Percentiles rank a stretch among this genome's conserved stretches.
These are phyloP conservation scores for Notospermus geniculatus DNA, from an alignment of 1,140 invertebrate genomes.

Conservation along the genomic window DNA sequence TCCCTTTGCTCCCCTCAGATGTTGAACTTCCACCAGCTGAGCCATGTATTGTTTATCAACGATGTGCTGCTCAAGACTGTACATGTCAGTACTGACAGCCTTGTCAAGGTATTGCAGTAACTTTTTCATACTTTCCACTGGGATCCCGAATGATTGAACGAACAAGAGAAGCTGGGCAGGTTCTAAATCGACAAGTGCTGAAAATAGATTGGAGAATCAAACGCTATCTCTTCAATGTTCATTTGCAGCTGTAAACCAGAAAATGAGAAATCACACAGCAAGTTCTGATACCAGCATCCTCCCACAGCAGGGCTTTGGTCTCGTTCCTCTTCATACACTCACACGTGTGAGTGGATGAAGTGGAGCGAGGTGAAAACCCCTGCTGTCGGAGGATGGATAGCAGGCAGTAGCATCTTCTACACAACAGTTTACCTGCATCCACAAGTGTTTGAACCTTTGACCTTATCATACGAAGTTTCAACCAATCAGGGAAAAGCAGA, in stretches of 20 bases:
- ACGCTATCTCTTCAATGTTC: no score
- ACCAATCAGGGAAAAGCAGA: constrained; percentile 87
- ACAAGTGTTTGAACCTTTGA: constrained; percentile 79
- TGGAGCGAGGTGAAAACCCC: no score
- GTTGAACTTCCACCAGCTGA: constrained; percentile 85
- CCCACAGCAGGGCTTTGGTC: no score
- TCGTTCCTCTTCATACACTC: no score
- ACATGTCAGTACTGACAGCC: constrained; percentile 30
- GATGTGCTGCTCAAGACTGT: constrained; percentile 59
- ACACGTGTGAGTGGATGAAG: no score
- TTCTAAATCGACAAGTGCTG: constrained; percentile 77
- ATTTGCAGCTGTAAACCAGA: no score
- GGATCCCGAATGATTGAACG: constrained; percentile 94
- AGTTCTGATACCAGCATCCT: no score
- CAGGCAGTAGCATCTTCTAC: no score
- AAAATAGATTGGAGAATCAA: no score
- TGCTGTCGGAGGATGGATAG: no score
- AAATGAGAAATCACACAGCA: no score
- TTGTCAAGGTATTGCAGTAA: constrained; percentile 73
- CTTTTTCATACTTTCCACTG: constrained; percentile 83
- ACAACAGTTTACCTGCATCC: constrained; percentile 69
- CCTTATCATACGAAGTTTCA: constrained; percentile 89
- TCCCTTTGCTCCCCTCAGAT: constrained; percentile 74
- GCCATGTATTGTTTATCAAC: constrained; percentile 88
- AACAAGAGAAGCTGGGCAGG: constrained; percentile 88